A percentile compares a stretch with the other conserved stretches of the same genome.
These are phyloP conservation scores for Aplysina aerophoba DNA, from an alignment of 37 sponge, comb jelly and placozoan genomes.

Conservation along the genomic window DNA sequence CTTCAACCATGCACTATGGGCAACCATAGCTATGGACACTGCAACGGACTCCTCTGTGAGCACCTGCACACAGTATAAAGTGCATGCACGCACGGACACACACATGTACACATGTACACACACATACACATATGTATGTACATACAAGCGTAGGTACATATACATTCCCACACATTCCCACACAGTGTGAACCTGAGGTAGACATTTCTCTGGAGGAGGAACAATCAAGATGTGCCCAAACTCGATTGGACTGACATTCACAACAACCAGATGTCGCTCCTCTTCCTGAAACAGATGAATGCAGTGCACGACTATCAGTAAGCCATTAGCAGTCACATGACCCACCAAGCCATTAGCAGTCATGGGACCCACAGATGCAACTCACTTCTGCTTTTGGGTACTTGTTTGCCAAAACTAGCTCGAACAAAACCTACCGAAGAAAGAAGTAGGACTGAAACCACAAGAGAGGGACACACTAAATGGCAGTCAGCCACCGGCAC, in stretches of 20 bases:
- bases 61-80: slow-evolving; percentile 20
- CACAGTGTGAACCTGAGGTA: slow-evolving; percentile 69
- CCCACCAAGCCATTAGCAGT: background rate
- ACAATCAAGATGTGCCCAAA: slow-evolving; percentile 72
- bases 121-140: slow-evolving; percentile 4
- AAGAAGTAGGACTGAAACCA: no score
- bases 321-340: background rate
- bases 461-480: background rate
- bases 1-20: slow-evolving; percentile 55
- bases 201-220: slow-evolving; percentile 49
- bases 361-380: background rate
- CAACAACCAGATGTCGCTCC: slow-evolving; percentile 35
- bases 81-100: no score
- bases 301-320: background rate
- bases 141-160: slow-evolving; percentile 19
- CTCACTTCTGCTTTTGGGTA: background rate
- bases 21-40: slow-evolving; percentile 57
- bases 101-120: background rate
- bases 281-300: slow-evolving; percentile 11
- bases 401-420: background rate
- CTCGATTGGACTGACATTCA: slow-evolving; percentile 85
- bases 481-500: background rate
- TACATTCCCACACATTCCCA: background rate
- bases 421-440: background rate
- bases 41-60: slow-evolving; percentile 51